phyloP scores from a whole-genome alignment of 1,140 invertebrate species.

The Anoplophora glabripennis region DNA sequence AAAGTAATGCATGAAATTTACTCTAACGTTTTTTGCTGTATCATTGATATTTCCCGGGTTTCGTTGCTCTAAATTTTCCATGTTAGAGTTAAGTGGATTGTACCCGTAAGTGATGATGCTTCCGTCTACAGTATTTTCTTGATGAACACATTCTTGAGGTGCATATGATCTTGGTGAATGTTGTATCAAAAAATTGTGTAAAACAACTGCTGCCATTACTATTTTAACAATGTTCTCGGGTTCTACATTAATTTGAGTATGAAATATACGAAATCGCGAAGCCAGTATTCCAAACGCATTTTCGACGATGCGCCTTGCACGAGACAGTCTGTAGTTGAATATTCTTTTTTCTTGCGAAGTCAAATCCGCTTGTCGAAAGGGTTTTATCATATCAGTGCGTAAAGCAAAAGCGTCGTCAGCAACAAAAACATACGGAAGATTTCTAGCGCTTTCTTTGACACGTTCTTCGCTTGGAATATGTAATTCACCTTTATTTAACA shows the following conservation, averaged over 20 bases:
- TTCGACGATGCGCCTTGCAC: not conserved
- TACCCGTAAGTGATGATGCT: not conserved
- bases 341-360: not conserved
- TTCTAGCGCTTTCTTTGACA: slow-evolving; percentile 9
- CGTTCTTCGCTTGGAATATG: slow-evolving; percentile 2
- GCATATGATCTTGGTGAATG: no score
- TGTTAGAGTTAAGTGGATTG: not conserved
- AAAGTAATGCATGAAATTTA: slow-evolving; percentile 15
- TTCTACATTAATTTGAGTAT: not conserved
- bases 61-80: slow-evolving; percentile 5
- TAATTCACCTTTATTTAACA: slow-evolving; percentile 7
- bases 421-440: slow-evolving; percentile 38
- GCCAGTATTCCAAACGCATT: not conserved
- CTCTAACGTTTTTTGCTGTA: slow-evolving; percentile 18
- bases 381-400: slow-evolving; percentile 44
- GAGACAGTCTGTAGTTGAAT: not conserved
- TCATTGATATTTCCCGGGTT: slow-evolving; percentile 7
- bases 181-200: not conserved
- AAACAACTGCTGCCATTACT: not conserved
- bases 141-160: no score
- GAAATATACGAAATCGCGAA: not conserved
- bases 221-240: not conserved
- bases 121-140: slow-evolving; percentile 1
- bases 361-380: slow-evolving; percentile 37
- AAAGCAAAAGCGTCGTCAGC: slow-evolving; percentile 41